A percentile compares a stretch with the other conserved stretches of the same genome.
Conservation (phyloP, 2,113 vertebrate species). For the Menura novaehollandiae region DNA sequence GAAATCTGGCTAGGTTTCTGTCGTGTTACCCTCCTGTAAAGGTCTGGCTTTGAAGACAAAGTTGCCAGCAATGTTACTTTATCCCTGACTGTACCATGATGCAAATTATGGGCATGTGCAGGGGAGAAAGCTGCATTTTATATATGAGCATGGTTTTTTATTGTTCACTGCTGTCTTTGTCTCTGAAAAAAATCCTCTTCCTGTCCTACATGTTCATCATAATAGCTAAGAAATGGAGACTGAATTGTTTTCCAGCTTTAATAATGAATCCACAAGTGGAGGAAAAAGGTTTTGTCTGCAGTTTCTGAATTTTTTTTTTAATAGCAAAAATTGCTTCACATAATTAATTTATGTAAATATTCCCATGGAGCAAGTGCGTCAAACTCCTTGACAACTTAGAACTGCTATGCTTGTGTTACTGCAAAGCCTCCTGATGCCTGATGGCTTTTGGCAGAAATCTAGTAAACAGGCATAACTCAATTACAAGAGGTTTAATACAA, state of each 20-base stretch:
- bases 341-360: conserved; percentile 14
- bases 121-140: background rate
- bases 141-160: background rate
- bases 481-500: background rate
- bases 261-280: background rate
- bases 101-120: background rate
- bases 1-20: background rate
- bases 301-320: background rate
- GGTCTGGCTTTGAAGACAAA: background rate
- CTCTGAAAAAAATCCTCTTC: background rate
- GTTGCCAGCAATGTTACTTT: background rate
- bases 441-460: background rate
- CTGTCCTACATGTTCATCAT: background rate
- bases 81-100: background rate
- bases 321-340: background rate
- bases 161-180: background rate
- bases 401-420: background rate
- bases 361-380: background rate
- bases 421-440: background rate
- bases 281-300: background rate
- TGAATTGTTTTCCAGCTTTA: background rate
- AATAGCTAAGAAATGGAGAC: background rate
- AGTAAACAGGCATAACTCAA: background rate
- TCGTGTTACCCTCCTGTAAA: background rate
- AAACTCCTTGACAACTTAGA: background rate